Percentiles rank a stretch among this genome's conserved stretches.
Conservation (phyloP, 2,888 invertebrate species). For the Listrodromus nycthemerus region DNA sequence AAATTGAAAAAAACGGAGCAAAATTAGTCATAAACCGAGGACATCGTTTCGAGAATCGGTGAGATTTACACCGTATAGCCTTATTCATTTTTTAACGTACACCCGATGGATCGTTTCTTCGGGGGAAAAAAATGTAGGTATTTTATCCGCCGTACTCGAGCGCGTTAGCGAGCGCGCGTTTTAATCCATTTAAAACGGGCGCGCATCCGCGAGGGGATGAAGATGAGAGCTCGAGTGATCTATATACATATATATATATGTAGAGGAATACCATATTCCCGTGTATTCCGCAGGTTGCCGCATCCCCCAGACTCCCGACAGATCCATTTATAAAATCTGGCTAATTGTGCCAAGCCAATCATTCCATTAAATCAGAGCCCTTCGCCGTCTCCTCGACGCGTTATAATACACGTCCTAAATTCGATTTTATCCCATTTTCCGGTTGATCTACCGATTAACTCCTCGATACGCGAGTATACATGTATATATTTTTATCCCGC, state of each 20-base stretch:
- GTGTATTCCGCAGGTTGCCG: constrained; percentile 52
- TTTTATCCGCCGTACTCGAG: constrained; percentile 26
- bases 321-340: constrained; percentile 78
- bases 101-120: constrained; percentile 9
- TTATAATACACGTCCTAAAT: constrained; percentile 23
- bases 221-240: constrained; percentile 58
- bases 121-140: constrained; percentile 23
- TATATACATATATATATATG: constrained; percentile 43
- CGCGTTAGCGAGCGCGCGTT: constrained; percentile 51
- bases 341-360: constrained; percentile 79
- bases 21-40: background rate
- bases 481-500: background rate
- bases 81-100: constrained; percentile 1
- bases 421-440: constrained; percentile 51
- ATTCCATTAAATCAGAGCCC: constrained; percentile 66
- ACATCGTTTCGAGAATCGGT: background rate
- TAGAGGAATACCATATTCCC: background rate
- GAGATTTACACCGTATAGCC: too few species aligned
- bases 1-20: background rate
- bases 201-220: constrained; percentile 57
- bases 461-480: background rate
- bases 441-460: constrained; percentile 23
- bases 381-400: constrained; percentile 34
- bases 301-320: constrained; percentile 55
- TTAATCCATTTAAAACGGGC: constrained; percentile 65